Base-by-base conservation (phyloP, 2,797 vertebrate genomes). In the Epinephelus awoara region DNA sequence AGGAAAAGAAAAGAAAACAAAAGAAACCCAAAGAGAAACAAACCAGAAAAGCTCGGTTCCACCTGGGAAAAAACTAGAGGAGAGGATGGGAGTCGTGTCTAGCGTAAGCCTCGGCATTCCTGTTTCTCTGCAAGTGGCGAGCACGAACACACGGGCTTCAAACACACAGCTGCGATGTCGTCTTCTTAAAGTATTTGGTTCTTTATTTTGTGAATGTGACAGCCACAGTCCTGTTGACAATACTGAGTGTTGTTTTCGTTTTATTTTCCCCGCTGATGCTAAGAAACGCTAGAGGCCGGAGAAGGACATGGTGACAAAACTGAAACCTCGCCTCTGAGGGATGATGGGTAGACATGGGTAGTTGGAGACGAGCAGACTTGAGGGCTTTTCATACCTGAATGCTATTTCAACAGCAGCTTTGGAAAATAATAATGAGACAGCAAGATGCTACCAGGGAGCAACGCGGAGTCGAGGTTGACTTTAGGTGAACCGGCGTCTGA, bases 161-260 rank as follows among this genome's bases (percentile, higher is more conserved):
- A 62, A 83, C 71, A 96, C 95, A 96, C 96, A 94, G 94, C 94
- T 95, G 96, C 95, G 92, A 96, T 14, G 58, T 65, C 17, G 55
- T 71, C 86, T 66, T 95, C 96, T 96, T 96, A 94, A 96, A 96
- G 95, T 96, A 96, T 97, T 97, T 97, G 96, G 95, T 96, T 97
- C 95, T 97, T 97, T 84, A 95, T 97, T 96, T 95, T 96, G 96
- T 96, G 96, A 95, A 95, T 94, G 95, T 95, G 93, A 93, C 94
- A 95, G 96, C 97, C 96, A 97, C 97, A 93, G 91, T 95, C 96
- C 88, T 94, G 94, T 93, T 95, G 96, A 97, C 95, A 96, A 97
- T 96, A 96, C 96, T 96, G 96, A 94, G 95, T 94, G 18, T 94
- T 51, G 25, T 15, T 50, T 21, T 64, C 10, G 14, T 44, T 27